Base-by-base conservation (phyloP, 2,888 invertebrate species). In the Polyommatus iphigenia region DNA sequence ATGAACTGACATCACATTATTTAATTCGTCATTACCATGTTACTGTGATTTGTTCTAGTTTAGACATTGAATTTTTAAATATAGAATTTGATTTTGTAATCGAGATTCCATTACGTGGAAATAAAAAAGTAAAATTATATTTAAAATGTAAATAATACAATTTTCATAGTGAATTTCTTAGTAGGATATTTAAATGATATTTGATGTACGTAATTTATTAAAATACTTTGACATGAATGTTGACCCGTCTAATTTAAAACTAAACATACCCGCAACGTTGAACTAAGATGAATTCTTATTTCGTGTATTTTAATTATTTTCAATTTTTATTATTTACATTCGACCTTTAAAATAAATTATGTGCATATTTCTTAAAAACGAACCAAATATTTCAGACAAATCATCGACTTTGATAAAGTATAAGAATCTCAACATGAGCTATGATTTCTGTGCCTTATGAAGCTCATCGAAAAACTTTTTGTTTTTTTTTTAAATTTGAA, bases 31-130 rank as follows among this genome's bases (percentile, higher is more conserved):
- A 89, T 90, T 90, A 90, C 89, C 90, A 91, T 90, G 86, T 88
- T 89, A 92, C 93, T 92, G 93, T 93, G 93, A 93, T 93, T 92
- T 89, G 89, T 90, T 90, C 92, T 89, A 85, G 88, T 88, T 88
- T 89, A 88, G 87, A 84, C 85, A 83, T 83, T 84, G 85, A 83
- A 85, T 85, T 84, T 83, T 83, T 85, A 84, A 83, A 82, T 83
- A 82, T 87, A 85, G 82, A 82, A 85, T 67, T 32, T 86, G 85
- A 82, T 85, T 87, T 87, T 85, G 81, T 87, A 89, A 86, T 86
- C 82, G 85, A 87, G 84, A 89, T 90, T 90, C 89, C 89, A 84
- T 86, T 82, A 80, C 79, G 81, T 83, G 84, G 84, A 85, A 80
- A 79, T 80, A 80, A 81, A 80, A 81, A 77, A 73, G 59, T 78